Percentiles rank a stretch among this genome's conserved stretches.
Conservation (phyloP, 1,140 invertebrate species). For the Lutraria rhynchaena region DNA sequence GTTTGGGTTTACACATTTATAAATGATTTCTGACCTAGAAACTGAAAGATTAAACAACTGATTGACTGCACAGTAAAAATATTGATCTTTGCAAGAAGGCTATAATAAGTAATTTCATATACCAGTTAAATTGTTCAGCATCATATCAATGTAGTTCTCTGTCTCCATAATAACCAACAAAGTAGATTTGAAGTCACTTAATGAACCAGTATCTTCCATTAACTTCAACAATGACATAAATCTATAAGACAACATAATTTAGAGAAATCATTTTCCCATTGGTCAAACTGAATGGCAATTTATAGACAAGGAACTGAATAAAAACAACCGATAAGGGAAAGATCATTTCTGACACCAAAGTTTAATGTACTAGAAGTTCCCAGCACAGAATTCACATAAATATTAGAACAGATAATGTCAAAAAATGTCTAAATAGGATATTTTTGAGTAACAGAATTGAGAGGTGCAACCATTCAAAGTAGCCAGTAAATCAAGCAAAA, state of each 20-base stretch:
- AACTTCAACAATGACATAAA: constrained; percentile 3
- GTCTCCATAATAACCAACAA: constrained; percentile 2
- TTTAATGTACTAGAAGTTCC: no score
- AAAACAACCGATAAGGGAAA: neutral
- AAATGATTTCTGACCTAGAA: no score
- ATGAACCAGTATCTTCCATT: neutral
- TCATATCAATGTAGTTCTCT: constrained; percentile 29
- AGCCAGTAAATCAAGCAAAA: no score
- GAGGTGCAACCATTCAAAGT: no score
- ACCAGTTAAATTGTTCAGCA: constrained; percentile 26
- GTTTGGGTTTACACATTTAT: no score
- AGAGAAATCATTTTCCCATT: neutral
- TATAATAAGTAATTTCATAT: no score
- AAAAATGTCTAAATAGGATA: neutral
- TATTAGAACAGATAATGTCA: neutral
- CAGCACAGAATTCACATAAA: neutral
- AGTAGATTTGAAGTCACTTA: neutral
- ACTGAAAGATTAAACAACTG: no score
- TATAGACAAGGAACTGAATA: no score
- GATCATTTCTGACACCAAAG: neutral
- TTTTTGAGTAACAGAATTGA: no score
- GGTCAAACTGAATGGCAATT: neutral
- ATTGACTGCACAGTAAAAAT: no score
- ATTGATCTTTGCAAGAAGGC: no score
- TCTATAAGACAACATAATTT: constrained; percentile 2